Base-by-base conservation (phyloP, 2,797 vertebrate genomes). In the Orientallactaga sibirica region DNA sequence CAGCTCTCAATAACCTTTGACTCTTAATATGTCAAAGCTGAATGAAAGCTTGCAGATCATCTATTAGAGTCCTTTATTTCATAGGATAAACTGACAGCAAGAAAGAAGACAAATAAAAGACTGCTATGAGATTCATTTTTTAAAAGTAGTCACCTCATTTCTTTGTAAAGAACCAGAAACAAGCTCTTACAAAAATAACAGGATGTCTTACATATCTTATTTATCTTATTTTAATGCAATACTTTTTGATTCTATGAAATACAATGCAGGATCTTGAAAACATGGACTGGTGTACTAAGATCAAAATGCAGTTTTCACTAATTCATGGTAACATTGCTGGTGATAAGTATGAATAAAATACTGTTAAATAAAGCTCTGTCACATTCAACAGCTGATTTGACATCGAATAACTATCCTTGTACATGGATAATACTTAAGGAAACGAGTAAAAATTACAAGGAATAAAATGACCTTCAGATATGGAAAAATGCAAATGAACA, bases 71-170 rank as follows among this genome's bases (percentile, higher is more conserved):
- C n/a, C 48, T 16, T 87, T 88, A 58, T 93, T 95, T 85, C 76
- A 94, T 0, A 95, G 37, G 93, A 92, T 83, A 94, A 93, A 90
- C 82, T 83, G 75, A 93, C 70, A 95, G 27, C 71, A 29, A 87
- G 24, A 91, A 29, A 84, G 22, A 92, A 81, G 79, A 88, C 11
- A 82, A 61, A 96, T 75, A 86, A 94, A 88, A 73, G 73, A 91
- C 48, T 95, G n/a, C 24, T 48, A n/a, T 85, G 70, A 81, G 4
- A 86, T 88, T 86, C 24, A 90, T 73, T 90, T 94, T 94, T 75
- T 19, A 61, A 81, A 94, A 88, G 52, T 27, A 83, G 75, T 87
- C 81, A 92, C 48, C 71, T 88, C 91, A 83, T 84, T 85, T 96
- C 41, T 87, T 52, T 41, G 76, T 29, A 94, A 58, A 79, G 33